These are phyloP conservation scores for Varecia variegata DNA, from an alignment of 2,797 vertebrate genomes.

Conservation along the genomic window DNA sequence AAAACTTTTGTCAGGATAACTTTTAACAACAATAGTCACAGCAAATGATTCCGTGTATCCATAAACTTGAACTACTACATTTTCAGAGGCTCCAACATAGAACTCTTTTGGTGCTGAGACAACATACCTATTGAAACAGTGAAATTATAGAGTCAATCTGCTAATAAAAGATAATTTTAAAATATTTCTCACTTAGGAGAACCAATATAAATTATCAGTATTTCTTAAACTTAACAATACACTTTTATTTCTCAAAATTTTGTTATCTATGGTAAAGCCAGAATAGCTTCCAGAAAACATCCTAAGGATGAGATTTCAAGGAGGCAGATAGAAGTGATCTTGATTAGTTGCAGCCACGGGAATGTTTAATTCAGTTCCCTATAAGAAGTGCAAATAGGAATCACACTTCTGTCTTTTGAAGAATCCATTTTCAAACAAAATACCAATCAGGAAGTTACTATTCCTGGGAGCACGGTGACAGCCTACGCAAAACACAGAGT, in stretches of 20 bases:
- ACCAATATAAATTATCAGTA: neutral
- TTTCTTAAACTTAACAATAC: neutral
- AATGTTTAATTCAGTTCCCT: neutral
- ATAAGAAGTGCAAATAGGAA: neutral
- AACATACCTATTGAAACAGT: constrained; percentile 84
- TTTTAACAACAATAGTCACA: constrained; percentile 84
- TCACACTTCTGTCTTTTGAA: neutral
- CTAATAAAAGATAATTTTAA: neutral
- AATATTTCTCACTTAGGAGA: neutral
- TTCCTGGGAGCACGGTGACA: neutral
- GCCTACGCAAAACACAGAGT: neutral
- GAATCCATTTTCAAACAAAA: constrained; percentile 17
- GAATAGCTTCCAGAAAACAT: neutral
- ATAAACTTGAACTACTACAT: constrained; percentile 88
- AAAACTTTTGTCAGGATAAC: constrained; percentile 82
- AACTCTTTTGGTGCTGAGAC: constrained; percentile 88
- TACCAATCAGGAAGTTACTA: neutral
- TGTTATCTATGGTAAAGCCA: neutral
- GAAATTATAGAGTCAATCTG: neutral
- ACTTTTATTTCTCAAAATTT: neutral
- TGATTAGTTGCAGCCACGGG: neutral
- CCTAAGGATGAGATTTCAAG: neutral
- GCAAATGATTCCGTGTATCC: constrained; percentile 81
- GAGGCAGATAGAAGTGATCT: neutral
- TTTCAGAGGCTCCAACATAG: constrained; percentile 85